Evolutionary conservation across 2,113 vertebrate species (phyloP).

Genomic region (Ellobius talpinus): DNA sequence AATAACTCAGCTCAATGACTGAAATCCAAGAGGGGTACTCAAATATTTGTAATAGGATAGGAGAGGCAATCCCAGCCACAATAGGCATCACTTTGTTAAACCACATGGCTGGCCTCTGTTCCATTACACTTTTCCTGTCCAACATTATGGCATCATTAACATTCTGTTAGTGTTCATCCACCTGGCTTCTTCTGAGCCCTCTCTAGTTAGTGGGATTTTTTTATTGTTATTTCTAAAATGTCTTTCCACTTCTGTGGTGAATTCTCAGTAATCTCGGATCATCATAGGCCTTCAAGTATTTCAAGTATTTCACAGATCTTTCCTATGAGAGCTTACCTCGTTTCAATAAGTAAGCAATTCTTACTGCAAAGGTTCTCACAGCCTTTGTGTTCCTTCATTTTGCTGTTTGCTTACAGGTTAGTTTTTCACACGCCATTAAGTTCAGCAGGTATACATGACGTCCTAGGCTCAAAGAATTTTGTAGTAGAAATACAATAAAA

Average conservation of each 20-base stretch:
- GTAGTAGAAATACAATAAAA: background rate
- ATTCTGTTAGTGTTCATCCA: background rate
- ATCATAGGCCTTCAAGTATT: background rate
- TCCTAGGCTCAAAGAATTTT: background rate
- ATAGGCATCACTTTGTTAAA: background rate
- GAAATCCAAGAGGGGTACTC: background rate
- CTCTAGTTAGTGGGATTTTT: background rate
- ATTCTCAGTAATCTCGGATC: background rate
- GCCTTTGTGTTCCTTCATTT: background rate
- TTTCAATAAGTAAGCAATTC: background rate
- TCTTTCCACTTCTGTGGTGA: background rate
- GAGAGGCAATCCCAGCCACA: constrained; percentile 28
- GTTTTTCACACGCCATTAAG: background rate
- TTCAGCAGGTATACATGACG: background rate
- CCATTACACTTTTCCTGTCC: background rate
- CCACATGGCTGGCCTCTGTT: background rate
- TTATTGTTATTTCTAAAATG: background rate
- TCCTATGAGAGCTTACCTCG: background rate
- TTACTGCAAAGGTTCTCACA: background rate
- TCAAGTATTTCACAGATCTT: background rate
- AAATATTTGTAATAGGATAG: background rate
- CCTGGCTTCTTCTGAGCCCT: background rate
- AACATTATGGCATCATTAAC: background rate
- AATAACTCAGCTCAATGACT: background rate
- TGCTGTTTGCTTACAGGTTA: background rate